A percentile compares a stretch with the other conserved stretches of the same genome.
phyloP scores from a whole-genome alignment of 2,113 vertebrate genomes.

The Sitta europaea region DNA sequence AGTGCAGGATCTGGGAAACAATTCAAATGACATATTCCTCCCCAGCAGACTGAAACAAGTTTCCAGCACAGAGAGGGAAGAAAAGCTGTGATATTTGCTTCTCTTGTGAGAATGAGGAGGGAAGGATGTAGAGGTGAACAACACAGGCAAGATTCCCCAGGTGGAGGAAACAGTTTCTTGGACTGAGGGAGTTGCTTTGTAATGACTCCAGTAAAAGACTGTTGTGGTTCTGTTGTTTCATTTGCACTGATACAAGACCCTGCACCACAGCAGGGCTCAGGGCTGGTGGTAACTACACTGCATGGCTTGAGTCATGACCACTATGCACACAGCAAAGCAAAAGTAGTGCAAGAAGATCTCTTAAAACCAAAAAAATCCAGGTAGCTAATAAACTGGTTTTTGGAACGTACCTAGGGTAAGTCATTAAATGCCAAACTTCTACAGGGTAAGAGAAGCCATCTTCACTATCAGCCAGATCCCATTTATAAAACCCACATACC shows the following conservation, averaged over 20 bases:
- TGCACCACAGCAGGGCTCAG: not conserved
- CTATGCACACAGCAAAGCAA: not conserved
- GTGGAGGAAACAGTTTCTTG: not conserved
- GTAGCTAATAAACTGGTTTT: not conserved
- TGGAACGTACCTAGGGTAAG: not conserved
- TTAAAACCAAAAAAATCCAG: not conserved
- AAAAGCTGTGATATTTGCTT: not conserved
- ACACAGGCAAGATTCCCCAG: not conserved
- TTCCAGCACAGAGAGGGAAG: not conserved
- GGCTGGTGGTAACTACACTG: not conserved
- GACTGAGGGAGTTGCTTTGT: not conserved
- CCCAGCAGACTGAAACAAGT: not conserved
- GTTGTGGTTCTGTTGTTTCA: not conserved
- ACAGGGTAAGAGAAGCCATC: not conserved
- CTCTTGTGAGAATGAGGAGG: not conserved
- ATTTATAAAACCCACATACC: not conserved
- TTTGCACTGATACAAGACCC: not conserved
- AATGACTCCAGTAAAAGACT: not conserved
- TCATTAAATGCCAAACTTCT: not conserved
- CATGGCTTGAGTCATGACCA: not conserved
- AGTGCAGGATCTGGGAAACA: not conserved
- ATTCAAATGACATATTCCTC: not conserved
- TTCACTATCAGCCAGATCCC: not conserved
- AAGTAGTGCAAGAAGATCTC: not conserved
- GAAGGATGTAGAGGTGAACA: fast-evolving